Evolutionary conservation across 2,888 invertebrate genomes (phyloP).

Genomic region (Noctua comes): DNA sequence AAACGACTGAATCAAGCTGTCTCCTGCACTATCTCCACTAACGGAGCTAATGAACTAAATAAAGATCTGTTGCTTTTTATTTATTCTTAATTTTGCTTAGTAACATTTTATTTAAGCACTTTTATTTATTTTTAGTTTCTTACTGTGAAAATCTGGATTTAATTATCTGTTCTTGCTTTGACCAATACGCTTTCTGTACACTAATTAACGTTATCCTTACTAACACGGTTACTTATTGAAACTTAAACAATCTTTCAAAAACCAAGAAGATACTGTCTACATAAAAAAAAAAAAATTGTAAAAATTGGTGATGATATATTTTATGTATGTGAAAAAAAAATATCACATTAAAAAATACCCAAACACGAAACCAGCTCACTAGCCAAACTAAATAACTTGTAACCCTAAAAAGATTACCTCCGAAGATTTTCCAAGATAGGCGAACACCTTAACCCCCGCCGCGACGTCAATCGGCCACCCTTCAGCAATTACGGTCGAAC

Average conservation of each 20-base stretch:
- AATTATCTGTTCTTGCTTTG: neutral
- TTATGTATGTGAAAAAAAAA: neutral
- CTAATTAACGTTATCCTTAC: neutral
- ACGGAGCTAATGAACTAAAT: constrained; percentile 57
- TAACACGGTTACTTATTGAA: too few species aligned
- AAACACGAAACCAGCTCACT: constrained; percentile 10
- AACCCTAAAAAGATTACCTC: constrained; percentile 62
- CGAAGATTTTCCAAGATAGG: constrained; percentile 59
- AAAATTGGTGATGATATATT: neutral
- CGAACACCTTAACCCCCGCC: constrained; percentile 66
- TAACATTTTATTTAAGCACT: constrained; percentile 15
- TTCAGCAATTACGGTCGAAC: constrained; percentile 81
- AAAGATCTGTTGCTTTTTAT: constrained; percentile 49
- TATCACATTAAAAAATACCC: neutral
- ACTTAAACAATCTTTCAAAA: too few species aligned
- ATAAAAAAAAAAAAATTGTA: too few species aligned
- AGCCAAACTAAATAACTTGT: constrained; percentile 55
- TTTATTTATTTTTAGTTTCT: constrained; percentile 4
- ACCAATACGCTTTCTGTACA: neutral
- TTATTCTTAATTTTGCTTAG: constrained; percentile 29
- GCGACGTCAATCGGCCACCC: constrained; percentile 73
- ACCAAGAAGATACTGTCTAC: too few species aligned
- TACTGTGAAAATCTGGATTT: neutral
- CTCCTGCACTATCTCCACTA: constrained; percentile 55
- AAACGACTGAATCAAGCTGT: constrained; percentile 65